A percentile compares a stretch with the other conserved stretches of the same genome.
phyloP scores from a whole-genome alignment of 64 coral and sea anemone species.

The Montipora sp. region DNA sequence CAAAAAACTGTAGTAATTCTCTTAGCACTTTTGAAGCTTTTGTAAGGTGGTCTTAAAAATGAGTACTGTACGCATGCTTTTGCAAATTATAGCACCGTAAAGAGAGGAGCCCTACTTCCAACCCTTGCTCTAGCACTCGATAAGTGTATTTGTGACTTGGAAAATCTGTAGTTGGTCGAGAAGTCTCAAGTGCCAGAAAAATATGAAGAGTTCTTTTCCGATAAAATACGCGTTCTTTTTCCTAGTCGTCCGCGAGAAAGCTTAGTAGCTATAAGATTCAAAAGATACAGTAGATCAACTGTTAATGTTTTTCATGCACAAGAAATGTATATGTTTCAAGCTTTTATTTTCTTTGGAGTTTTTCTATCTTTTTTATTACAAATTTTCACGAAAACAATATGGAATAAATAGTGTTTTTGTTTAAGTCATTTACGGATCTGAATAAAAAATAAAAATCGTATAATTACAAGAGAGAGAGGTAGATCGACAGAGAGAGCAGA shows the following conservation, averaged over 20 bases:
- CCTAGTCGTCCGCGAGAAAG: neutral
- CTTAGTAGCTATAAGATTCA: conserved; percentile 28
- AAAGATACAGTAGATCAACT: neutral
- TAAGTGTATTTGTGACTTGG: neutral
- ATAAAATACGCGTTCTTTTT: neutral
- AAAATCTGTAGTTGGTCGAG: neutral
- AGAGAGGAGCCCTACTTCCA: neutral
- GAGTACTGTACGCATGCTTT: neutral
- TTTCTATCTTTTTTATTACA: too few species aligned
- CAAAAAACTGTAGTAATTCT: conserved; percentile 18
- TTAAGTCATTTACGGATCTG: too few species aligned
- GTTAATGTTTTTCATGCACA: too few species aligned
- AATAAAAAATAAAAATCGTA: too few species aligned
- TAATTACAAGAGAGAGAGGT: too few species aligned
- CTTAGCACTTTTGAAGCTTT: conserved; percentile 1
- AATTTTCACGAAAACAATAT: too few species aligned
- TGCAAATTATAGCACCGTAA: conserved; percentile 1
- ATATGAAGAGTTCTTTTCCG: neutral
- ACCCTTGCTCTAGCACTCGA: neutral
- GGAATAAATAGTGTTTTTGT: too few species aligned
- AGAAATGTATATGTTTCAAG: neutral
- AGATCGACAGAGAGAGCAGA: too few species aligned
- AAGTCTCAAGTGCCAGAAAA: conserved; percentile 10
- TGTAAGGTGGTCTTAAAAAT: conserved; percentile 5
- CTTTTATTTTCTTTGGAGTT: too few species aligned